Evolutionary conservation across 2,113 vertebrate genomes (phyloP), one percentile per base, ranked within the genome.

Genomic region (Gobio gobio): DNA sequence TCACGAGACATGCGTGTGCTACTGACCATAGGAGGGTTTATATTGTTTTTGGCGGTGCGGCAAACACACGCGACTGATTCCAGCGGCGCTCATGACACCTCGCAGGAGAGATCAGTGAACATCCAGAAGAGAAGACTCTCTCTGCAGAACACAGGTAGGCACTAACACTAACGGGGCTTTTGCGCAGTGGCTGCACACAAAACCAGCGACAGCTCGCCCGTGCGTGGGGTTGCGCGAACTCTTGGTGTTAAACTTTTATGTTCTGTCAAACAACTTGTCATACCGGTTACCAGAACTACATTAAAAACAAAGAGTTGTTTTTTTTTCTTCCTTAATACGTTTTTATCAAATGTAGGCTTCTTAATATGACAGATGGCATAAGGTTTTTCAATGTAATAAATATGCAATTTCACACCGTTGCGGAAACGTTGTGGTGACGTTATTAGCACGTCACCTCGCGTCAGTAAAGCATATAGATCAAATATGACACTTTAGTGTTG

Each of bases 71-170:
- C 92, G 5, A 89, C 92, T 86, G 96, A 96, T 61, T 93, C 92
- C 78, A 94, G 93, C 45, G 92, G 95, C 79, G 91, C 93, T 36
- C 93, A 94, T n/a, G 96, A 97, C 78, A 95, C 93, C 72, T 92
- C 87, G 40, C 95, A 93, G 73, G 96, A 92, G 2, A 91, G 89
- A 79, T 68, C 82, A 10, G 64, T 83, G 18, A 89, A 56, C 82
- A 90, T 87, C 3, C 51, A 90, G 18, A 98, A 96, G 91, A 95
- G 94, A 68, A 94, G 96, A 0, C 95, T 98, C 83, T 96, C 96
- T 36, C 91, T 95, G 91, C 96, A 96, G 91, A 96, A 96, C 89
- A 93, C 96, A 96, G 97, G 97, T 97, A 95, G 90, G 43, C 36
- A 0, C 36, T 36, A 0, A 36, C 36, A 10, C 16, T 40, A 36